Base-by-base conservation (phyloP, 1,140 invertebrate species). In the Lasioglossum albipes region DNA sequence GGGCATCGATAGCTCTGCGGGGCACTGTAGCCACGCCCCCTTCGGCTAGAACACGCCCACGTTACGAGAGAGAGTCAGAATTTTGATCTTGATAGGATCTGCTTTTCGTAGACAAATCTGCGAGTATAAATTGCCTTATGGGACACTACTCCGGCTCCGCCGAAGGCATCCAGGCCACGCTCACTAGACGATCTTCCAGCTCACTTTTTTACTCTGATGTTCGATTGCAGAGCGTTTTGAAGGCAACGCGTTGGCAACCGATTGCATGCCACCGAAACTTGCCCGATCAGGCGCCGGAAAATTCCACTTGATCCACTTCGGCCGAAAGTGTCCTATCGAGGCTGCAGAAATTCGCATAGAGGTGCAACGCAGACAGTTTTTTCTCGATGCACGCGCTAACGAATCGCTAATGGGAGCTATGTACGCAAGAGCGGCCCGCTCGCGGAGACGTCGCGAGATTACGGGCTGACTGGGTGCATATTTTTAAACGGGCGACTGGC, bases 401-500 rank as follows among this genome's bases (percentile, higher is more conserved):
- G 9, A 59, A 59, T 59, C 9, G n/a, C 52, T 20, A 18, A 54
- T 18, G 18, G 57, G 9, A 59, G n/a, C 57, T 9, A 57, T 18
- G 57, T n/a, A n/a, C n/a, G 57, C n/a, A 59, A 59, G 57, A 18
- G n/a, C 20, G n/a, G 5, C 10, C 0, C 31, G 13, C 7, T 18
- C 2, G 7, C 36, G n/a, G 41, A 20, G 49, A 69, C 45, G 2
- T 2, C 42, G 27, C 45, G 36, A 57, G 45, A 70, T n/a, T 36
- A 36, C 31, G 7, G 65, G 18, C 57, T 42, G 77, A 73, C 41
- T 41, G 77, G 65, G 65, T 45, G 71, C 20, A 59, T 79, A 79
- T 79, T 79, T 79, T 79, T 74, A 79, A 74, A n/a, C 68, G 16
- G 68, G 20, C 57, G 18, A n/a, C 31, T n/a, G 59, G 45, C 31